Conservation (phyloP, 2,113 vertebrate genomes). For the Oryzias celebensis region DNA sequence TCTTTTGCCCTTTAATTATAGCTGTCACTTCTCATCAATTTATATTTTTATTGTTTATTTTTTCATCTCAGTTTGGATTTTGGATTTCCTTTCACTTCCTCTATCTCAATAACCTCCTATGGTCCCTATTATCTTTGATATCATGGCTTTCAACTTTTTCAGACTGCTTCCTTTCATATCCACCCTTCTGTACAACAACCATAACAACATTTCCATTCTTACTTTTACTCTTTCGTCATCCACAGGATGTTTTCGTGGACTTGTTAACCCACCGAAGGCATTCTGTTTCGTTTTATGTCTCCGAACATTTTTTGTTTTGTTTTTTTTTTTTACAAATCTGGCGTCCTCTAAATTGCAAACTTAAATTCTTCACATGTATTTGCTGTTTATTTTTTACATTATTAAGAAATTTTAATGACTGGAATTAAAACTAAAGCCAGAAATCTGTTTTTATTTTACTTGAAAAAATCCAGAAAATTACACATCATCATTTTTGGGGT, state of each 20-base stretch:
- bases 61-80: slow-evolving; percentile 2
- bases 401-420: no score
- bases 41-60: neutral
- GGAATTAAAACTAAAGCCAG: no score
- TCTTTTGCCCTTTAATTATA: neutral
- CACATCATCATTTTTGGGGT: no score
- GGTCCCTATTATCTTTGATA: slow-evolving; percentile 16
- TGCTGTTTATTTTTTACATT: no score
- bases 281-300: no score
- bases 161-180: slow-evolving; percentile 23
- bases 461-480: no score
- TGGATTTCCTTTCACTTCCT: slow-evolving; percentile 10
- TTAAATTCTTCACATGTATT: no score
- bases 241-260: slow-evolving; percentile 9
- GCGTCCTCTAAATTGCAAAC: no score
- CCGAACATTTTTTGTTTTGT: no score
- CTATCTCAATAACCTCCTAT: neutral
- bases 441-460: no score
- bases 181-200: slow-evolving; percentile 33
- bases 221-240: slow-evolving; percentile 18
- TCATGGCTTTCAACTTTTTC: slow-evolving; percentile 29
- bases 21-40: slow-evolving; percentile 12
- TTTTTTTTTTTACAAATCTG: no score
- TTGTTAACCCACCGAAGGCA: neutral
- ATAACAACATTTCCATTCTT: slow-evolving; percentile 15